Evolutionary conservation across 2,113 vertebrate genomes (phyloP), one percentile per base, ranked within the genome.

Genomic region (Butorides virescens): DNA sequence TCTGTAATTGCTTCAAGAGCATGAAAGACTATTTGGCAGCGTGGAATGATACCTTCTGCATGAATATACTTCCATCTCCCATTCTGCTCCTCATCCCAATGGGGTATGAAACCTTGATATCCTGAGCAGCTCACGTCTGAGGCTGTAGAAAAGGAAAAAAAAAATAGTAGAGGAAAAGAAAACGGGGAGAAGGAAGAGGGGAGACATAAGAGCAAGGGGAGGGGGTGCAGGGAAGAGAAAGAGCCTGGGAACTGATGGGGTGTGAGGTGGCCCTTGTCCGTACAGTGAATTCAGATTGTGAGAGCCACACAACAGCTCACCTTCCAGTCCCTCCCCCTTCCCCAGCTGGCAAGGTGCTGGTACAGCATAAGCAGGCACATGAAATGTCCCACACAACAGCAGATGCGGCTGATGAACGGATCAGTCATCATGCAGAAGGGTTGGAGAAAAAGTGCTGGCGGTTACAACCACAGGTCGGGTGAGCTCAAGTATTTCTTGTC

Each of bases 401-500:
- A 75, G 44, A 44, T 6, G 4, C 23, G 53, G 39, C 4, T 2
- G 3, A n/a, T 29, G 20, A 84, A 42, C 23, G 10, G 5, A 46
- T 7, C 4, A n/a, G 6, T 18, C 47, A 55, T 5, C 5, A 22
- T 22, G 49, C 36, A 73, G 36, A 49, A 56, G 9, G 9, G 20
- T 8, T 46, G 42, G 27, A 81, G 59, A 61, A 89, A 73, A 85
- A 62, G 9, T 53, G 37, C 29, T 62, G 36, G 26, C 1, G 15
- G 30, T 70, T 70, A 23, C 0, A 1, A 52, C 59, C 75, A 37
- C 42, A 75, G n/a, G 52, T 78, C 0, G 0, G 16, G 25, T 42
- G 26, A 56, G 17, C 66, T 52, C 25, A 68, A 19, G 30, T 19
- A 27, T 23, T 76, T 26, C 53, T 59, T 47, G 47, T 39, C 36